Evolutionary conservation across 2,797 vertebrate species (phyloP), one percentile per base, ranked within the genome.

Genomic region (Helarctos malayanus): DNA sequence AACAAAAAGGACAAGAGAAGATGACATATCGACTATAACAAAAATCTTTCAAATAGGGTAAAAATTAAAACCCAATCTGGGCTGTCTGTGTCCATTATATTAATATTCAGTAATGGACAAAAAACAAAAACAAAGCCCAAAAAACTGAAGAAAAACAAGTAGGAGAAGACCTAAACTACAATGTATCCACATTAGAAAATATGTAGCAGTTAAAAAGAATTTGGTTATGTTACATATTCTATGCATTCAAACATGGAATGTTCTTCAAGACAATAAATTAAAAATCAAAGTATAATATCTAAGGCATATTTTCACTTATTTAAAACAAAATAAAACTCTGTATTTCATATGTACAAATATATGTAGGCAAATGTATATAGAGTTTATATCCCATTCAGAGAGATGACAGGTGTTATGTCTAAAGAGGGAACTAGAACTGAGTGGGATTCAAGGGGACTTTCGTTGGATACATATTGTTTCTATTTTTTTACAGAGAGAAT

Each of bases 61-160:
- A 87, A 81, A 94, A 84, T 47, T 71, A 88, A 81, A 96, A 78
- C 71, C 14, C 32, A 81, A 29, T 45, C 7, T 84, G 45, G 11
- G 2, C 27, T 86, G 1, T 83, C n/a, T 47, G 18, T 76, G 49
- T 73, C 71, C 6, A 80, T 73, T 78, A 73, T 13, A 49, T 9
- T 78, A 38, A 41, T 89, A 68, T 79, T 93, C 94, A n/a, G 35
- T 78, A 90, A 84, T 6, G 68, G 2, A 12, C 15, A 5, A 47
- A 41, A 19, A 47, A 75, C 11, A 21, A 56, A 21, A 56, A 29
- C 13, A 61, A 61, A 25, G 27, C 10, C 11, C 12, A 83, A 82
- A 47, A n/a, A 27, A 65, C 25, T 86, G 38, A 27, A 49, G 57
- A 54, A 89, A 68, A 57, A 76, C 54, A 63, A 75, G 21, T 59